Conservation (phyloP, 2,113 vertebrate species). For the Cyphomyrus plagiostoma region DNA sequence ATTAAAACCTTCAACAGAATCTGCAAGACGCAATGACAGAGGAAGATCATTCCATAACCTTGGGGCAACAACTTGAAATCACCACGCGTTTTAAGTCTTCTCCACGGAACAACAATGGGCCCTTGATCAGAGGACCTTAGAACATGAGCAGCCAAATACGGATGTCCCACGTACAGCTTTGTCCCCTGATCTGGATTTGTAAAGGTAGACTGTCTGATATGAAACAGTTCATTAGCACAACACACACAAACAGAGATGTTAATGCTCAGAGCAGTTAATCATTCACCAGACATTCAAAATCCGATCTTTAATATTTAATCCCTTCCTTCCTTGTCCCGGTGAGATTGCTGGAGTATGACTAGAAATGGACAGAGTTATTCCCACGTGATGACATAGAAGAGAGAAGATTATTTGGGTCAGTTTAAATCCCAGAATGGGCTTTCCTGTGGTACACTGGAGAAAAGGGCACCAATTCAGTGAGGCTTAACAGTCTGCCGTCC, state of each 20-base stretch:
- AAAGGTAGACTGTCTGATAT: not conserved
- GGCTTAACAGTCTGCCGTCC: not conserved
- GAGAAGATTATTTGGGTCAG: not conserved
- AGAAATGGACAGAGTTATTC: not conserved
- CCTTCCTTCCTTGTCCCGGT: not conserved
- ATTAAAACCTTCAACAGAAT: too few species aligned
- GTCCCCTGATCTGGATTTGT: not conserved
- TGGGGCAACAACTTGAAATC: too few species aligned
- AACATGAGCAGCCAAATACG: too few species aligned
- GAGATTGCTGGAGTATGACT: not conserved
- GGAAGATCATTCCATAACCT: too few species aligned
- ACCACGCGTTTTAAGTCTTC: too few species aligned
- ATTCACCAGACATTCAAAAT: slow-evolving; percentile 3
- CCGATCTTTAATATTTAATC: not conserved
- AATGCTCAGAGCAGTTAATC: not conserved
- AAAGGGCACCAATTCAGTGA: not conserved
- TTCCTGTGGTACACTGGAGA: not conserved
- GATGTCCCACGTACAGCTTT: not conserved
- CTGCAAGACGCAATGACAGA: too few species aligned
- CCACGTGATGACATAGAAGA: not conserved
- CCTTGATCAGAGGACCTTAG: too few species aligned
- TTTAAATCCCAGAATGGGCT: not conserved
- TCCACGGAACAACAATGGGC: too few species aligned
- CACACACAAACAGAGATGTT: not conserved
- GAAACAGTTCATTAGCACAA: not conserved